These are phyloP conservation scores for Machimus rusticus DNA, from an alignment of 2,888 invertebrate genomes.

Conservation along the genomic window DNA sequence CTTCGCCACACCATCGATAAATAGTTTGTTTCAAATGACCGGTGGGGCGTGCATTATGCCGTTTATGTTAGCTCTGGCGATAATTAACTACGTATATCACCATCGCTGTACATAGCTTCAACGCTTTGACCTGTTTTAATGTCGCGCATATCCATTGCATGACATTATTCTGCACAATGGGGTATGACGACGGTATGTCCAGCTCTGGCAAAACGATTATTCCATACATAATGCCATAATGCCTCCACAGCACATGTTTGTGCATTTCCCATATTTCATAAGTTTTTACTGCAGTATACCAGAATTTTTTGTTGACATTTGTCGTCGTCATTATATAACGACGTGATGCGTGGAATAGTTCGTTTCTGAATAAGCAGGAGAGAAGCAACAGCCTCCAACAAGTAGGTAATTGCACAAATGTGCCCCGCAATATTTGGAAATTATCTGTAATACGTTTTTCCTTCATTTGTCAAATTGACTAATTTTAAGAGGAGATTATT, in stretches of 20 bases:
- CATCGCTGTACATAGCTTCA: background rate
- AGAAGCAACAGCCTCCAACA: background rate
- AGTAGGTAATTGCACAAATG: background rate
- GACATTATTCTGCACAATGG: conserved; percentile 39
- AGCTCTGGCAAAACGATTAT: conserved; percentile 7
- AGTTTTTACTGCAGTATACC: conserved; percentile 3
- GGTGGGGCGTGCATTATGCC: conserved; percentile 22
- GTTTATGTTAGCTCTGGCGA: conserved; percentile 29
- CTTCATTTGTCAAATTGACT: background rate
- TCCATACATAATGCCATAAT: background rate
- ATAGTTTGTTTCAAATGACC: conserved; percentile 24
- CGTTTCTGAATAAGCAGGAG: background rate
- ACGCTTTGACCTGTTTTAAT: conserved; percentile 38
- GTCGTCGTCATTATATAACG: background rate
- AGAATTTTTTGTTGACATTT: conserved; percentile 5
- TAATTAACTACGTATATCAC: conserved; percentile 29
- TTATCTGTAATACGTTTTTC: background rate
- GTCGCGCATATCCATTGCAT: conserved; percentile 31
- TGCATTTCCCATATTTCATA: conserved; percentile 29
- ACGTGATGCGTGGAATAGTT: conserved; percentile 4
- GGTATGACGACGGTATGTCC: conserved; percentile 13
- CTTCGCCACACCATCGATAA: background rate
- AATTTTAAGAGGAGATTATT: background rate
- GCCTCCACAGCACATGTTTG: background rate
- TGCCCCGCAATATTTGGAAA: background rate